phyloP scores from a whole-genome alignment of 2,797 vertebrate genomes.

The Tokudaia muenninki region DNA sequence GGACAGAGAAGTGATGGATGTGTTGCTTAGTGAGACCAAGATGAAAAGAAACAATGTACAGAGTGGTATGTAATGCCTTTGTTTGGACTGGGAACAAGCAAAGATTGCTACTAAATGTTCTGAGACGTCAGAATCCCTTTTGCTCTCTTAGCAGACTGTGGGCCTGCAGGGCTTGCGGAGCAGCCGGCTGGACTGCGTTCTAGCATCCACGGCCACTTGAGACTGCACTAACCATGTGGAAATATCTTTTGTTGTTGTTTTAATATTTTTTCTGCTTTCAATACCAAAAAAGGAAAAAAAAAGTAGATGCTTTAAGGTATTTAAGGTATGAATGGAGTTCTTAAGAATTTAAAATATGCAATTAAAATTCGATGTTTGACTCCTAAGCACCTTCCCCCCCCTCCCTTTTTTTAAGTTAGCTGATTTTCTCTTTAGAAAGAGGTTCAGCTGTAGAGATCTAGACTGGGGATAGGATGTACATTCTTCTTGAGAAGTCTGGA shows the following conservation, averaged over 20 bases:
- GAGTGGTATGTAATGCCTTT: background rate
- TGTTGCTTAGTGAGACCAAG: background rate
- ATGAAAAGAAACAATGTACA: background rate
- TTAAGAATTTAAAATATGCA: constrained; percentile 89
- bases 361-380: constrained; percentile 86
- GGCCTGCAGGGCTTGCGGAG: background rate
- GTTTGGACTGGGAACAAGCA: constrained; percentile 18
- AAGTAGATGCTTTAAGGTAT: constrained; percentile 81
- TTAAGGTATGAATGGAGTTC: constrained; percentile 82
- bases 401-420: background rate
- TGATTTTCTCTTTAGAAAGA: constrained; percentile 75
- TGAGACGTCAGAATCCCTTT: background rate
- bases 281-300: constrained; percentile 80
- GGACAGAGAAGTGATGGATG: background rate
- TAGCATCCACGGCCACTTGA: rapidly evolving
- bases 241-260: constrained; percentile 14
- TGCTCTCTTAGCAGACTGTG: background rate
- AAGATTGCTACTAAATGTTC: background rate
- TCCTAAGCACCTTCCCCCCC: constrained; percentile 85
- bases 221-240: background rate
- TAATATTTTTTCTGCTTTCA: constrained; percentile 71
- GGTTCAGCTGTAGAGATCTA: constrained; percentile 32
- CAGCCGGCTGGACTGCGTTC: rapidly evolving
- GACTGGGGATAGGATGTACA: background rate
- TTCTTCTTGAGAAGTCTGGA: constrained; percentile 17